Evolutionary conservation across 2,888 invertebrate species (phyloP), one percentile per base, ranked within the genome.

Genomic region (Rhodophaea formosa): DNA sequence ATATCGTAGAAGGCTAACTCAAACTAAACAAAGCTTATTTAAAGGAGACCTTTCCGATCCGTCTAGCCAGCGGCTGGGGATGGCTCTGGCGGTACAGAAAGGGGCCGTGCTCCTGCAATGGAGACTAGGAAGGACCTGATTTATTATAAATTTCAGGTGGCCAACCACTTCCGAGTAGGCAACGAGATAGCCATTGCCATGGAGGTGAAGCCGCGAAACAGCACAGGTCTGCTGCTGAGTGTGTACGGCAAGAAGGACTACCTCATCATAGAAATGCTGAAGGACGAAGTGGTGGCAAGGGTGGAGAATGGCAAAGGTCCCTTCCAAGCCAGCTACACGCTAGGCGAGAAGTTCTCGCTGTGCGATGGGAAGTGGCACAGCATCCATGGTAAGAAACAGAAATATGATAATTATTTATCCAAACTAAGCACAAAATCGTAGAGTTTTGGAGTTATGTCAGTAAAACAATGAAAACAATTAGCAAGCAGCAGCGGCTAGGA

Each of bases 291-390:
- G 17, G 94, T 94, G 60, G 95, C 97, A 69, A 94, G 95, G 0
- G 97, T 96, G 0, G 96, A 97, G 67, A 96, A 96, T 70, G 96
- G 96, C 0, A 95, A 94, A 71, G 97, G 97, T 8, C 94, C 95
- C 1, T 95, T 97, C 69, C 93, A 94, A 1, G 95, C 97, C 1
- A 93, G 93, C 17, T 97, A 94, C 79, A 93, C 92, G 55, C 90
- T 94, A 0, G 93, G 94, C 35, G 91, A 93, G 49, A 92, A 93
- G 53, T 93, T 93, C 60, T 94, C 95, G 69, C 93, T 98, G 62
- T 99, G 99, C 78, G 98, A 99, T 83, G 99, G 99, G 52, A 93
- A 96, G 57, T 99, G 99, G 99, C 98, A 99, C 77, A 95, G 93
- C 59, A 96, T 98, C 71, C 93, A 94, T 84, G 95, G 95, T 95